Percentiles rank a stretch among this genome's conserved stretches.
Evolutionary conservation across 2,113 vertebrate genomes (phyloP).

Genomic region (Rattus rattus): DNA sequence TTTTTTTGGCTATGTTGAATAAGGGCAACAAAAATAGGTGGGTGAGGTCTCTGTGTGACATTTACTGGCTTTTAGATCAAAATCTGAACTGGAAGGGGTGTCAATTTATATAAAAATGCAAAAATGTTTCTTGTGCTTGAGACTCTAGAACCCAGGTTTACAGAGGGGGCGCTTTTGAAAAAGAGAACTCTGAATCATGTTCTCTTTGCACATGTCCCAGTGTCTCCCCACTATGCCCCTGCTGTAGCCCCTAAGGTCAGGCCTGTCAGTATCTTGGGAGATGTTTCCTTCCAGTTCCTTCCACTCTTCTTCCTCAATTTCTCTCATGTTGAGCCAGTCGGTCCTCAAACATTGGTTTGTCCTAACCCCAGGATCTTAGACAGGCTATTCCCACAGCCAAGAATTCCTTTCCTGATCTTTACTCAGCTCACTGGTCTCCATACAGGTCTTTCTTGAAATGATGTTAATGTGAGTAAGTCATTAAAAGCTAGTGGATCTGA

Average conservation of each 20-base stretch:
- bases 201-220: background rate
- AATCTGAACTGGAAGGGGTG: background rate
- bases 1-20: background rate
- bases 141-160: background rate
- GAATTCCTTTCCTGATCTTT: background rate
- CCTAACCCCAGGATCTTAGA: background rate
- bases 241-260: too few relatives aligned
- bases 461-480: background rate
- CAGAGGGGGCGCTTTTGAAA: background rate
- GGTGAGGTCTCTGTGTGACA: background rate
- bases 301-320: background rate
- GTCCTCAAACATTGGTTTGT: background rate
- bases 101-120: slow-evolving; percentile 11
- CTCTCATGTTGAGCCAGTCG: background rate
- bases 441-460: background rate
- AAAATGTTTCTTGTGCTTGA: background rate
- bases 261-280: background rate
- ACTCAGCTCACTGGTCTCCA: background rate
- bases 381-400: background rate
- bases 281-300: too few relatives aligned
- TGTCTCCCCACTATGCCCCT: background rate
- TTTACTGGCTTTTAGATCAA: background rate
- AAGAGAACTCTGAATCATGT: background rate
- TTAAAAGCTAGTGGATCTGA: background rate
- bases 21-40: background rate